Conservation (phyloP, 2,113 vertebrate species). For the Glaucomys volans region DNA sequence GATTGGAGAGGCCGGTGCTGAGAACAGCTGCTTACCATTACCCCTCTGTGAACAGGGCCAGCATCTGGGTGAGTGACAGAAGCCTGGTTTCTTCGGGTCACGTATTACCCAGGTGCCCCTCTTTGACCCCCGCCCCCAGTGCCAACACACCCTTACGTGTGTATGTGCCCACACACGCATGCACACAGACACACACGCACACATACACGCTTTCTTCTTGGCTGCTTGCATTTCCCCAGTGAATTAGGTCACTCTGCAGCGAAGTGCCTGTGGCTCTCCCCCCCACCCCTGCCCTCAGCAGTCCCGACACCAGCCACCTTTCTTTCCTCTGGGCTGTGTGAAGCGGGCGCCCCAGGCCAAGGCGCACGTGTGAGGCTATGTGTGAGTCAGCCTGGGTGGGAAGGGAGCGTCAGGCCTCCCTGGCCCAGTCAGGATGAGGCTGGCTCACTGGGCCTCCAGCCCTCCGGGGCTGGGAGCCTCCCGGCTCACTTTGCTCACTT, state of each 20-base stretch:
- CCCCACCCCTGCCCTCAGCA: not conserved
- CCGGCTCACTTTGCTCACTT: not conserved
- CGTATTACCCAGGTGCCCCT: not conserved
- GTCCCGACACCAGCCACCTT: not conserved
- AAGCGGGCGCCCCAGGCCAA: not conserved
- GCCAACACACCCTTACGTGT: no score
- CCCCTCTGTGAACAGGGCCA: not conserved
- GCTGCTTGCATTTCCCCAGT: not conserved
- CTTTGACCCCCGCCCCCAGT: not conserved
- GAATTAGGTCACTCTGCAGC: not conserved
- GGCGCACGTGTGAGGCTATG: not conserved
- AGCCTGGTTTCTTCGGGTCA: not conserved
- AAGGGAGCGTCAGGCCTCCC: not conserved
- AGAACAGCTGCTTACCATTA: not conserved
- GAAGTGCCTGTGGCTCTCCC: not conserved
- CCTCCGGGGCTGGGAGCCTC: not conserved
- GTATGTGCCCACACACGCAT: no score
- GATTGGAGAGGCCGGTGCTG: not conserved
- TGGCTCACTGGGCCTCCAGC: not conserved
- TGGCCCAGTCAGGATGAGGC: not conserved
- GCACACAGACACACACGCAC: not conserved
- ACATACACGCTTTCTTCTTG: not conserved
- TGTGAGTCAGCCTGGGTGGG: conserved; percentile 17
- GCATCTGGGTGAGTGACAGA: not conserved
- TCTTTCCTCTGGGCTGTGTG: not conserved